A percentile compares a stretch with the other conserved stretches of the same genome.
phyloP scores from a whole-genome alignment of 2,797 vertebrate genomes.

The Gymnoscopelus braueri region DNA sequence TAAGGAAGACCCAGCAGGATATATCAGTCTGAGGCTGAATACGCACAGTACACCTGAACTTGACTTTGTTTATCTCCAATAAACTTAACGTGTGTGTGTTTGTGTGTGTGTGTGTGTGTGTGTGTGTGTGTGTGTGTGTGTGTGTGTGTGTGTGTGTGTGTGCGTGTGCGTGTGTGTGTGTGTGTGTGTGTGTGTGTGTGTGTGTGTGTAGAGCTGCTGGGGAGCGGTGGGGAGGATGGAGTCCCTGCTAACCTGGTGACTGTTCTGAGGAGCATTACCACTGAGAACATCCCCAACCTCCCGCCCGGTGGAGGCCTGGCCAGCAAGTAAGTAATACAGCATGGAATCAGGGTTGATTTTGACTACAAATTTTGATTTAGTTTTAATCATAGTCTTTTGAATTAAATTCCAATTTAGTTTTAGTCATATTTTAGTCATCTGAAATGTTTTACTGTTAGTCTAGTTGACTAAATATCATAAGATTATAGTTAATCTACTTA shows the following conservation, averaged over 20 bases:
- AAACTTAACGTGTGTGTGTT: constrained; percentile 1
- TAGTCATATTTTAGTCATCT: too few relatives aligned
- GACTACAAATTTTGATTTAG: too few relatives aligned
- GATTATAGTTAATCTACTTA: too few relatives aligned
- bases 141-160: constrained; percentile 80
- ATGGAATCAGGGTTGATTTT: too few relatives aligned
- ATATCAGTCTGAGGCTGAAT: too few relatives aligned
- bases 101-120: constrained; percentile 11
- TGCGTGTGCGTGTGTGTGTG: constrained; percentile 46
- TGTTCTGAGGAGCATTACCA: constrained; percentile 94
- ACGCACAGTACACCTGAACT: too few relatives aligned
- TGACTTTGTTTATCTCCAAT: too few relatives aligned
- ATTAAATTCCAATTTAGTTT: not conserved
- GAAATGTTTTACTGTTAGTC: too few relatives aligned
- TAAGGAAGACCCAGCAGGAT: too few relatives aligned
- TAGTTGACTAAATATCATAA: too few relatives aligned
- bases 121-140: not conserved
- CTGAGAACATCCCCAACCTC: constrained; percentile 86
- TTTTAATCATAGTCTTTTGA: not conserved
- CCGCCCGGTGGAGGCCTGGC: too few relatives aligned
- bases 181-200: constrained; percentile 39
- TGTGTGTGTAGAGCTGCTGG: constrained; percentile 97
- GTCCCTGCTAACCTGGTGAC: constrained; percentile 96
- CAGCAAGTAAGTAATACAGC: constrained; percentile 87
- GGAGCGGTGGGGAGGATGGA: constrained; percentile 90